A percentile compares a stretch with the other conserved stretches of the same genome.
phyloP scores from a whole-genome alignment of 2,888 invertebrate species.

The Bimastos eiseni region DNA sequence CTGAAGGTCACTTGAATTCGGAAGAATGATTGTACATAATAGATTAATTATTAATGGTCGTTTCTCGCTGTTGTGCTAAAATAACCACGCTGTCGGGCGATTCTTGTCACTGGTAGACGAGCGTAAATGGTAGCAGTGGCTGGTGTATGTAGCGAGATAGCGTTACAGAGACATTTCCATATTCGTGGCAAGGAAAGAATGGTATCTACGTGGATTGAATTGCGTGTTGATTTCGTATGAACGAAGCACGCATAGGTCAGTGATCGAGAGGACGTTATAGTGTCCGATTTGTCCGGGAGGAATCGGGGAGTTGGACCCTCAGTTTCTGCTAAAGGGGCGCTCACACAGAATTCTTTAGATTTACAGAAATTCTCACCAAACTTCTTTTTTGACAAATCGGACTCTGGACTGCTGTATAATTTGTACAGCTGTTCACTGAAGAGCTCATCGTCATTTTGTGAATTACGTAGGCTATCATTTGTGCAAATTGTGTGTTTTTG shows the following conservation, averaged over 20 bases:
- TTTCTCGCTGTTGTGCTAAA: neutral
- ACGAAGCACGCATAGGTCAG: neutral
- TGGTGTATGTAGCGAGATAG: neutral
- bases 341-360: no score
- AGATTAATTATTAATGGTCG: neutral
- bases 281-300: neutral
- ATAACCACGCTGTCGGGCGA: neutral
- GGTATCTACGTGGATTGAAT: neutral
- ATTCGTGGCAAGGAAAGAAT: neutral
- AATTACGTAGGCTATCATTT: neutral
- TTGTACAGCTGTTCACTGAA: no score
- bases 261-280: neutral
- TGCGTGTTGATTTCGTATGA: neutral
- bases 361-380: no score
- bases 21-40: neutral
- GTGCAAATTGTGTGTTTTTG: neutral
- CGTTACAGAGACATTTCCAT: neutral
- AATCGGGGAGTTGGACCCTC: no score
- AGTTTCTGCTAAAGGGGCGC: no score
- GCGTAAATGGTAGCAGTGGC: neutral
- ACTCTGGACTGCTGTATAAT: no score
- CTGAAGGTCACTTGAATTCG: neutral
- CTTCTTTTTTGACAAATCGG: no score
- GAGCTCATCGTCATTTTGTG: neutral
- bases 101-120: neutral